phyloP scores from a whole-genome alignment of 1,140 invertebrate species.

The Lithobius niger region DNA sequence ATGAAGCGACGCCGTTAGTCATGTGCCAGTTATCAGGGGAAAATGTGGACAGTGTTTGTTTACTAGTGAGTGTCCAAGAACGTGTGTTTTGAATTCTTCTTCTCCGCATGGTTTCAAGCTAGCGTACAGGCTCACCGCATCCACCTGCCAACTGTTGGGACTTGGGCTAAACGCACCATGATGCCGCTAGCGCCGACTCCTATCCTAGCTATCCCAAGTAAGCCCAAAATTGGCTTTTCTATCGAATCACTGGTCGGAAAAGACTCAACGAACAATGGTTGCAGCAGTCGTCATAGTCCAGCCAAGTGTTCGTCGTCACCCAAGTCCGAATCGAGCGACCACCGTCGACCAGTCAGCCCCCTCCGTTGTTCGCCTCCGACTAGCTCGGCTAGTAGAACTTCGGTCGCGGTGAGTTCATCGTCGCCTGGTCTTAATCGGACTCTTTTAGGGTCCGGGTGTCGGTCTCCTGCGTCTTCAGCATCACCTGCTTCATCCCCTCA shows the following conservation, averaged over 20 bases:
- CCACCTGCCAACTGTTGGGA: not conserved
- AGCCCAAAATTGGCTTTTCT: conserved; percentile 86
- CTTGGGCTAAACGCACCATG: conserved; percentile 41
- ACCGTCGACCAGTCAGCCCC: no score
- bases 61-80: not conserved
- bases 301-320: no score
- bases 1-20: no score
- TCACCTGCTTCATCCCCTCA: not conserved
- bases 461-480: not conserved
- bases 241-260: conserved; percentile 83
- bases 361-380: not conserved
- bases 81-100: not conserved
- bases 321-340: not conserved
- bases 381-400: no score
- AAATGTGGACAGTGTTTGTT: not conserved
- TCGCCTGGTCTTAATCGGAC: no score
- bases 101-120: not conserved
- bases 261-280: not conserved
- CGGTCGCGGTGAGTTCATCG: not conserved
- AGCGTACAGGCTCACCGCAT: not conserved
- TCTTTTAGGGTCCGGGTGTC: not conserved
- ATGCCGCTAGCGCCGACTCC: conserved; percentile 79
- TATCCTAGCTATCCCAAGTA: conserved; percentile 63
- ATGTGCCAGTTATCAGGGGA: no score
- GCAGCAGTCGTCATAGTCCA: not conserved